phyloP scores from a whole-genome alignment of 2,888 invertebrate genomes.

The Creontiades dilutus region DNA sequence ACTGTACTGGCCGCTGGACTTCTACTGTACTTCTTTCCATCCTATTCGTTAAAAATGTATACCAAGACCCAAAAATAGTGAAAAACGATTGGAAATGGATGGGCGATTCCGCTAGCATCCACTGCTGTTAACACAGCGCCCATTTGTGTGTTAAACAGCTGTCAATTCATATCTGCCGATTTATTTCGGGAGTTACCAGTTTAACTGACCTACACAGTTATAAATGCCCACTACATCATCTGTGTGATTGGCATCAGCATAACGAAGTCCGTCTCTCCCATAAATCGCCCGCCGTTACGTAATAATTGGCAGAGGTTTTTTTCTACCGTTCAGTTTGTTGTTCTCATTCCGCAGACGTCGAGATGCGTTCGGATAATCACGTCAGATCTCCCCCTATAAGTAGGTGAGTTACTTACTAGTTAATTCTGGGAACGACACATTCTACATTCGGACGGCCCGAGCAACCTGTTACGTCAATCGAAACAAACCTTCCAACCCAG shows the following conservation, averaged over 20 bases:
- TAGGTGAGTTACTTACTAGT: neutral
- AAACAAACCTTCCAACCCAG: constrained; percentile 35
- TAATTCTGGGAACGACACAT: constrained; percentile 26
- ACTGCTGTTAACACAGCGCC: too few relatives aligned
- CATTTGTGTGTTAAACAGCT: too few relatives aligned
- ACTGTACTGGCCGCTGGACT: too few relatives aligned
- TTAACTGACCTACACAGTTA: too few relatives aligned
- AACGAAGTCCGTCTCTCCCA: neutral
- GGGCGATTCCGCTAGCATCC: too few relatives aligned
- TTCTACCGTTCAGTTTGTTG: neutral
- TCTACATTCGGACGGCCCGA: neutral
- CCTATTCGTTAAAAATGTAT: too few relatives aligned
- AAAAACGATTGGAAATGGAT: too few relatives aligned
- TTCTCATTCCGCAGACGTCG: neutral
- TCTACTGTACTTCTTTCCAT: too few relatives aligned
- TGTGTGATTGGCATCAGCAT: neutral
- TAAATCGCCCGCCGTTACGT: neutral
- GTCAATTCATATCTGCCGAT: too few relatives aligned
- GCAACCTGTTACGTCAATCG: constrained; percentile 12
- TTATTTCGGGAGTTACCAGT: too few relatives aligned
- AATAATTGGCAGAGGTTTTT: neutral
- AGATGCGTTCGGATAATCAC: constrained; percentile 9
- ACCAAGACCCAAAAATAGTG: too few relatives aligned
- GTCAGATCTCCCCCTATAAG: neutral
- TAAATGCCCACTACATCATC: too few relatives aligned